Percentiles rank a stretch among this genome's conserved stretches.
phyloP scores from a whole-genome alignment of 1,140 invertebrate species.

The Drosophila ficusphila region DNA sequence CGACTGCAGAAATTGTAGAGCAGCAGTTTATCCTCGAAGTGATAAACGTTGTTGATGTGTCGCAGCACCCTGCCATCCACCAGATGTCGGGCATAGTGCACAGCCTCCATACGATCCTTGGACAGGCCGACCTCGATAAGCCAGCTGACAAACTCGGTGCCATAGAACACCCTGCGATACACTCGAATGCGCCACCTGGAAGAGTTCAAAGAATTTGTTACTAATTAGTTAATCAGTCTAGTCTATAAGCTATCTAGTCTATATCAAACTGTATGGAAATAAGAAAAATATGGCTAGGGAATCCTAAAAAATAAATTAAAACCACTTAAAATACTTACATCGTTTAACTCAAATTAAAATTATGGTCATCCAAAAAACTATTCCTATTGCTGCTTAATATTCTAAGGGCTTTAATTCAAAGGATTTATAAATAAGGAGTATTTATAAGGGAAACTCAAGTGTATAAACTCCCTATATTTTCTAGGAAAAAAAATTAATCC shows the following conservation, averaged over 20 bases:
- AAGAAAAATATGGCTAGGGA: no score
- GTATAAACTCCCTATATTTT: neutral
- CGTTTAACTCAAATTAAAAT: constrained; percentile 13
- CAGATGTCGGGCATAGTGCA: constrained; percentile 92
- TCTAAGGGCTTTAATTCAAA: constrained; percentile 7
- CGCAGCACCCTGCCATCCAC: constrained; percentile 92
- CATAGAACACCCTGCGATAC: constrained; percentile 92
- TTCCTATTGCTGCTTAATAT: constrained; percentile 28
- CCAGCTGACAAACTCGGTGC: constrained; percentile 94
- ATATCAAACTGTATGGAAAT: constrained; percentile 2
- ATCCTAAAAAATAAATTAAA: neutral
- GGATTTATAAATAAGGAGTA: neutral
- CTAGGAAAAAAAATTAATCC: neutral
- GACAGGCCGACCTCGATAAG: constrained; percentile 91
- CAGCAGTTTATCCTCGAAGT: constrained; percentile 90
- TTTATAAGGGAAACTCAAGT: neutral
- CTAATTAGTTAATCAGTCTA: neutral
- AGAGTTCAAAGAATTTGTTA: neutral
- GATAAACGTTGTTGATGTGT: constrained; percentile 92
- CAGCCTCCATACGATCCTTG: constrained; percentile 90
- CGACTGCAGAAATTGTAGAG: constrained; percentile 88
- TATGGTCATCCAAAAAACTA: constrained; percentile 8
- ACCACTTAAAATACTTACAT: constrained; percentile 5
- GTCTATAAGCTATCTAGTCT: no score
- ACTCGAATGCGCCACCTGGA: constrained; percentile 88